These are phyloP conservation scores for Acronicta alni DNA, from an alignment of 2,888 invertebrate genomes.

Conservation along the genomic window DNA sequence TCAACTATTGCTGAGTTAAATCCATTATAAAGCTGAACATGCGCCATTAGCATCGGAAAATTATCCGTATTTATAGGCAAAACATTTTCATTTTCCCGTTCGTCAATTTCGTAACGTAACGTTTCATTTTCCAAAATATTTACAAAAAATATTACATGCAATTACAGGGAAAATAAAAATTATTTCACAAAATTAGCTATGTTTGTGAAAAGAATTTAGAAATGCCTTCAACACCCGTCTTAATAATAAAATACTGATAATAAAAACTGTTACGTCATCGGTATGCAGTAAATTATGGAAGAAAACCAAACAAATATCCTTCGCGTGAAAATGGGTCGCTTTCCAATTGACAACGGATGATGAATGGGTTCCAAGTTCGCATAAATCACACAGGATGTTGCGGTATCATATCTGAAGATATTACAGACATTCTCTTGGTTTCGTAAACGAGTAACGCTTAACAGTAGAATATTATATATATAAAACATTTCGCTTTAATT, in stretches of 20 bases:
- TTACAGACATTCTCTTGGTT: slow-evolving; percentile 53
- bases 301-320: slow-evolving; percentile 73
- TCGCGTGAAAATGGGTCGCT: slow-evolving; percentile 76
- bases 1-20: slow-evolving; percentile 45
- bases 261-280: slow-evolving; percentile 65
- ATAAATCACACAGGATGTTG: slow-evolving; percentile 76
- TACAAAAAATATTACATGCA: background rate
- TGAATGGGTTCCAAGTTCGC: slow-evolving; percentile 76
- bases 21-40: slow-evolving; percentile 37
- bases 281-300: slow-evolving; percentile 68
- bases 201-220: slow-evolving; percentile 20
- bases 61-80: slow-evolving; percentile 59
- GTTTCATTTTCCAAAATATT: slow-evolving; percentile 64
- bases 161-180: background rate
- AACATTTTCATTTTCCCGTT: slow-evolving; percentile 57
- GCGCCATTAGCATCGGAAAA: slow-evolving; percentile 50
- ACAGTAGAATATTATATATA: slow-evolving; percentile 12
- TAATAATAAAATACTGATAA: slow-evolving; percentile 45
- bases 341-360: slow-evolving; percentile 82
- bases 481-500: slow-evolving; percentile 1
- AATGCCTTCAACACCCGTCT: slow-evolving; percentile 54
- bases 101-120: slow-evolving; percentile 55
- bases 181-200: slow-evolving; percentile 22
- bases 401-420: slow-evolving; percentile 68
- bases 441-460: slow-evolving; percentile 49